Conservation (phyloP, 2,113 vertebrate species). For the Thalassarche chlororhynchos region DNA sequence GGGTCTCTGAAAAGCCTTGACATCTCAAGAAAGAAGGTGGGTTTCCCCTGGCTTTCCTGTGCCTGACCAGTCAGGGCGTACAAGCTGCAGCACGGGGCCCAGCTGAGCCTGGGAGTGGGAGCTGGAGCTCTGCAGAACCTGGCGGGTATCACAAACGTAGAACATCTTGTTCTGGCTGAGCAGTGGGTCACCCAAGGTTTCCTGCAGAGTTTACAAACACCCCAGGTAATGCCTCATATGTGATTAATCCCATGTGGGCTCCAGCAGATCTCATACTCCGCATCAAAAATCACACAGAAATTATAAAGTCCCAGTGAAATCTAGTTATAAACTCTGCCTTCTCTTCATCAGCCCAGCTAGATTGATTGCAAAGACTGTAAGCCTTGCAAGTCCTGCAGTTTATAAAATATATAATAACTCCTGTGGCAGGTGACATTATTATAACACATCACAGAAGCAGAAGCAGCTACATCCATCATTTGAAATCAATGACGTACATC, state of each 20-base stretch:
- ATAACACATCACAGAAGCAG: slow-evolving; percentile 9
- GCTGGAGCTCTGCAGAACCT: neutral
- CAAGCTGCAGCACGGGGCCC: neutral
- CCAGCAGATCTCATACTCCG: neutral
- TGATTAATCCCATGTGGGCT: neutral
- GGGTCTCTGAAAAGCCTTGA: neutral
- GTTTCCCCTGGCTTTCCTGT: neutral
- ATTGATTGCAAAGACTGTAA: neutral
- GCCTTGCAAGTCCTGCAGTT: neutral
- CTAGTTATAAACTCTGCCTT: neutral
- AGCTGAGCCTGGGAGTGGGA: neutral
- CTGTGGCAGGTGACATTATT: slow-evolving; percentile 10
- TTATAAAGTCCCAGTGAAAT: neutral
- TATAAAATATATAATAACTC: neutral
- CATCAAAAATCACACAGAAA: neutral
- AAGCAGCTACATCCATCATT: slow-evolving; percentile 23
- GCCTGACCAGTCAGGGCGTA: neutral
- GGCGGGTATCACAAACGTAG: neutral
- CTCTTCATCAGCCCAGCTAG: neutral
- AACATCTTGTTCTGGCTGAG: neutral
- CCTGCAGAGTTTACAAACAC: neutral
- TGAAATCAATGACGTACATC: neutral
- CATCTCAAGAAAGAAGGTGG: neutral
- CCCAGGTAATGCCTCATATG: neutral
- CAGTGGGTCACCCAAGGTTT: neutral